Percentiles rank a stretch among this genome's conserved stretches.
Evolutionary conservation across 2,888 invertebrate genomes (phyloP).

Genomic region (Baccha elongata): DNA sequence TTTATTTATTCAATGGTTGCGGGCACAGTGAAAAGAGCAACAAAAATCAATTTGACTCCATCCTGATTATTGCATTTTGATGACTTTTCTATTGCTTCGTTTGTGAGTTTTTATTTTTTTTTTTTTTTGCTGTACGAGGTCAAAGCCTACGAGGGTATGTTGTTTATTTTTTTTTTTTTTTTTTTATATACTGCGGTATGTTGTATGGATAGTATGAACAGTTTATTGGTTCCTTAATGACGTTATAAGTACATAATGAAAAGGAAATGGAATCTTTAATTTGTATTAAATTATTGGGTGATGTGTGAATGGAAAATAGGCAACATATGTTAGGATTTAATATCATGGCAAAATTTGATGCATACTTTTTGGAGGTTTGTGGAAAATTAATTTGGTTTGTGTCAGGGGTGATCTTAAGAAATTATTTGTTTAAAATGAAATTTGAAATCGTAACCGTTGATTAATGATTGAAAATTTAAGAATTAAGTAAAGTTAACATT

Average conservation of each 20-base stretch:
- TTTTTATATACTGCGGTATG: not conserved
- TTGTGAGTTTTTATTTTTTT: slow-evolving; percentile 66
- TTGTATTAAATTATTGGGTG: not conserved
- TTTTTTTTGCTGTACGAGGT: slow-evolving; percentile 21
- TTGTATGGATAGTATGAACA: slow-evolving; percentile 1
- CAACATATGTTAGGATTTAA: not conserved
- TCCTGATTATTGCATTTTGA: slow-evolving; percentile 80
- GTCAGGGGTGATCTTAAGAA: not conserved
- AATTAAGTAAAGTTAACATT: too few species aligned
- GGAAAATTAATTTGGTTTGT: not conserved
- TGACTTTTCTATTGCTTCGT: slow-evolving; percentile 80
- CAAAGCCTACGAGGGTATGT: slow-evolving; percentile 19
- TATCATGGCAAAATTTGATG: not conserved
- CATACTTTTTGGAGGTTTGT: slow-evolving; percentile 11
- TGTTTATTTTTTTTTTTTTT: not conserved
- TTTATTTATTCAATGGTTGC: not conserved
- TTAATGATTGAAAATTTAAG: too few species aligned
- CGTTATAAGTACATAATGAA: slow-evolving; percentile 2
- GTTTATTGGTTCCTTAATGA: slow-evolving; percentile 3
- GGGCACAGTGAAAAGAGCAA: slow-evolving; percentile 56
- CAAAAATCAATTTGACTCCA: slow-evolving; percentile 67
- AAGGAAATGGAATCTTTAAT: not conserved
- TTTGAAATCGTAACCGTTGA: too few species aligned
- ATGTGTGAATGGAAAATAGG: not conserved
- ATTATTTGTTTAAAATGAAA: not conserved